Conservation (phyloP, 2,888 invertebrate species). For the Orthosia incerta region DNA sequence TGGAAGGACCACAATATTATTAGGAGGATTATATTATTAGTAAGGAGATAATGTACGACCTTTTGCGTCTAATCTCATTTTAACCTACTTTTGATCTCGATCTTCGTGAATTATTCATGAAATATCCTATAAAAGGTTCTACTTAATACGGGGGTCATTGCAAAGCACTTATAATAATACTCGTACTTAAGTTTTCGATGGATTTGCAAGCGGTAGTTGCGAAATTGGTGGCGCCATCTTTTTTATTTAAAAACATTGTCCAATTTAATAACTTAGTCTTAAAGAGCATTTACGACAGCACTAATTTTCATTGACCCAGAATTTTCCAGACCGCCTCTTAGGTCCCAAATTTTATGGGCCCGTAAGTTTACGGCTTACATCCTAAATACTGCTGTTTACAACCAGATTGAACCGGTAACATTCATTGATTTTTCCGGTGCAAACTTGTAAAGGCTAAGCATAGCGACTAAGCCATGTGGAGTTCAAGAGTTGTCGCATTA, state of each 20-base stretch:
- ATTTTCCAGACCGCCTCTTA: constrained; percentile 14
- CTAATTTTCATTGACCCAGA: constrained; percentile 40
- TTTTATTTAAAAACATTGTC: constrained; percentile 11
- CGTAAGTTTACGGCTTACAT: constrained; percentile 24
- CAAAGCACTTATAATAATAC: constrained; percentile 22
- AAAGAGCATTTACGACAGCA: constrained; percentile 29
- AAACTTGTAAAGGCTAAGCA: constrained; percentile 18
- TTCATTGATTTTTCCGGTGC: constrained; percentile 36
- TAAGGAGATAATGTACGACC: constrained; percentile 2
- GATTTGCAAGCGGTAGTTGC: constrained; percentile 7
- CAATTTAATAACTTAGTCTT: constrained; percentile 21
- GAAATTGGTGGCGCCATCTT: constrained; percentile 24
- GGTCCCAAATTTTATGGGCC: constrained; percentile 15
- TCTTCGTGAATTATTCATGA: constrained; percentile 49
- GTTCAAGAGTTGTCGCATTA: neutral
- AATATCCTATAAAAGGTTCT: constrained; percentile 32
- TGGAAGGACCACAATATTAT: constrained; percentile 14
- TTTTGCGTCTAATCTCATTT: constrained; percentile 29
- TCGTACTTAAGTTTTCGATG: constrained; percentile 13
- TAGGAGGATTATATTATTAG: no score
- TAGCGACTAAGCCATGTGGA: neutral
- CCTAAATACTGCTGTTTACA: constrained; percentile 19
- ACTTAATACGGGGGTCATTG: constrained; percentile 14
- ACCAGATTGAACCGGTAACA: constrained; percentile 35
- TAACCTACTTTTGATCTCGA: constrained; percentile 35